phyloP scores from a whole-genome alignment of 2,888 invertebrate genomes.

The Amiota mariae region DNA sequence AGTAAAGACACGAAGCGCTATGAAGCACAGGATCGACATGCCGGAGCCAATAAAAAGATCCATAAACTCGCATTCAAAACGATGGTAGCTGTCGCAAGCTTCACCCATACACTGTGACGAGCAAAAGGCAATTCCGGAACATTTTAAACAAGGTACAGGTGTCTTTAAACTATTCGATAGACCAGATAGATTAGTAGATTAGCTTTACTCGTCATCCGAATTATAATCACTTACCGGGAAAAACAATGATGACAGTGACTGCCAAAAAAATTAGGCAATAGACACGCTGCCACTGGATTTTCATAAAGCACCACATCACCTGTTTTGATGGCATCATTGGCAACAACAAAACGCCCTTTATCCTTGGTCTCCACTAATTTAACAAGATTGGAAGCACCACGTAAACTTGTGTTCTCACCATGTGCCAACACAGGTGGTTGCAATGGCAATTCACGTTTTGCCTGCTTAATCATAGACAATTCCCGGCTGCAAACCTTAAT shows the following conservation, averaged over 20 bases:
- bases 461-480: slow-evolving; percentile 68
- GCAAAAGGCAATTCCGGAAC: slow-evolving; percentile 87
- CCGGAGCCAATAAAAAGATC: slow-evolving; percentile 87
- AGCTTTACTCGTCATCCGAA: neutral
- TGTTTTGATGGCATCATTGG: slow-evolving; percentile 75
- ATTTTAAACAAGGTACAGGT: slow-evolving; percentile 82
- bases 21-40: slow-evolving; percentile 85
- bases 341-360: slow-evolving; percentile 82
- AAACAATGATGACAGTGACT: slow-evolving; percentile 89
- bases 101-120: slow-evolving; percentile 78
- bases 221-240: slow-evolving; percentile 75
- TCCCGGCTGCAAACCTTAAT: slow-evolving; percentile 74
- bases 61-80: slow-evolving; percentile 83
- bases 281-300: slow-evolving; percentile 82
- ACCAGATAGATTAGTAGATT: neutral
- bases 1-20: slow-evolving; percentile 85
- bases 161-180: slow-evolving; percentile 75
- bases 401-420: slow-evolving; percentile 76
- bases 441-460: slow-evolving; percentile 36
- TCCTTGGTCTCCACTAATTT: slow-evolving; percentile 77
- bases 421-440: slow-evolving; percentile 72
- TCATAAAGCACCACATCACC: slow-evolving; percentile 85
- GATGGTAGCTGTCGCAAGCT: slow-evolving; percentile 81
- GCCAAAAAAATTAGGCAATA: slow-evolving; percentile 83
- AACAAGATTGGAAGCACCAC: slow-evolving; percentile 77